phyloP scores from a whole-genome alignment of 1,140 invertebrate species.

The Lordiphosa clarofinis region DNA sequence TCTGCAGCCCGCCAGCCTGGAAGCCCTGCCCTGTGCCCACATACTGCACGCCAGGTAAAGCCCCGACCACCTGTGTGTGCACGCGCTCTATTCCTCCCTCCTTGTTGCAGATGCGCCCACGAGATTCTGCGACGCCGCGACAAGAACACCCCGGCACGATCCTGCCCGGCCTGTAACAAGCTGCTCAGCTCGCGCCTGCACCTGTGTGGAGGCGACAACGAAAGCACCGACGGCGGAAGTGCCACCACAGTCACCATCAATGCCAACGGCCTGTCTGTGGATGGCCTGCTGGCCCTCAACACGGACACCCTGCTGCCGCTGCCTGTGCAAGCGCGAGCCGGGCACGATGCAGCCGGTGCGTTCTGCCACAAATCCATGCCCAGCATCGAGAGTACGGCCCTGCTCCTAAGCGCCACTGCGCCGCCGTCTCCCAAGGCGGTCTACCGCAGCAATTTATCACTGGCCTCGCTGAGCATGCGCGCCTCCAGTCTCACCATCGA shows the following conservation, averaged over 20 bases:
- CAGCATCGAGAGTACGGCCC: conserved; percentile 32
- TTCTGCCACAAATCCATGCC: conserved; percentile 41
- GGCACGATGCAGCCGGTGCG: conserved; percentile 9
- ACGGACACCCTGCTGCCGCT: conserved; percentile 30
- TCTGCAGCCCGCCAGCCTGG: conserved; percentile 86
- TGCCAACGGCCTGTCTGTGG: conserved; percentile 29
- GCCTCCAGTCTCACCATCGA: conserved; percentile 75
- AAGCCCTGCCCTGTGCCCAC: conserved; percentile 90
- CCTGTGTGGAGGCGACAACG: conserved; percentile 40
- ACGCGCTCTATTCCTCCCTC: background rate
- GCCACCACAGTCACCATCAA: conserved; percentile 27
- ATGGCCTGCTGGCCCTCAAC: conserved; percentile 31
- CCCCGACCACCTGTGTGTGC: background rate
- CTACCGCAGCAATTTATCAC: conserved; percentile 70
- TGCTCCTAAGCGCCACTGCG: conserved; percentile 32
- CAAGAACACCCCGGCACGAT: conserved; percentile 82
- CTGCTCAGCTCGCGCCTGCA: conserved; percentile 83
- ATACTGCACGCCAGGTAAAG: conserved; percentile 89
- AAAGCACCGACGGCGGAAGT: conserved; percentile 39
- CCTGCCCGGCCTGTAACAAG: conserved; percentile 85
- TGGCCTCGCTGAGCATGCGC: conserved; percentile 70
- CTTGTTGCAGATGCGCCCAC: conserved; percentile 83
- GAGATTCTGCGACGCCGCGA: conserved; percentile 85
- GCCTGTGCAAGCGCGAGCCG: background rate
- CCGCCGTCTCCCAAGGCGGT: conserved; percentile 42